These are phyloP conservation scores for Pammene aurita DNA, from an alignment of 2,888 invertebrate genomes.

Conservation along the genomic window DNA sequence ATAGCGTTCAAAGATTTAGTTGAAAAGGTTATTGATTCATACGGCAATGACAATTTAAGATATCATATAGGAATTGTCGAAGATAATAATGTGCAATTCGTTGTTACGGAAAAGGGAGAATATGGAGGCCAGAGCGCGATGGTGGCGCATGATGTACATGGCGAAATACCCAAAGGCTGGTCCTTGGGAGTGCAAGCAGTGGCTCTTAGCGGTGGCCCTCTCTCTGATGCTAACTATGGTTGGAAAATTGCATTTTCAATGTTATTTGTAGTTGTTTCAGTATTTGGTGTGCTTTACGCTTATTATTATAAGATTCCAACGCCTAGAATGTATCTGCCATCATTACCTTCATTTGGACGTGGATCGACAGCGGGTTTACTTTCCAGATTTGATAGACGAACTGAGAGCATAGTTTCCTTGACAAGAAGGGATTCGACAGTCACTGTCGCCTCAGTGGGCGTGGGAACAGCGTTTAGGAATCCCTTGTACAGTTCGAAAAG, in stretches of 20 bases:
- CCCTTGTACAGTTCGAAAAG: slow-evolving; percentile 74
- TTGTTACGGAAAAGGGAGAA: slow-evolving; percentile 67
- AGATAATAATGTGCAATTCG: slow-evolving; percentile 61
- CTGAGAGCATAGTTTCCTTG: slow-evolving; percentile 73
- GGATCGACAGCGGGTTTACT: slow-evolving; percentile 52
- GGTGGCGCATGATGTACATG: slow-evolving; percentile 59
- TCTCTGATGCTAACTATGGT: slow-evolving; percentile 59
- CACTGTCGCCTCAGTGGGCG: slow-evolving; percentile 49
- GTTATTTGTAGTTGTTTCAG: slow-evolving; percentile 63
- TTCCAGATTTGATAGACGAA: slow-evolving; percentile 65
- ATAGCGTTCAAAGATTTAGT: slow-evolving; percentile 60
- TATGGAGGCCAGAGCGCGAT: slow-evolving; percentile 66
- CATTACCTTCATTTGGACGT: slow-evolving; percentile 53
- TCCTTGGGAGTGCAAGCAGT: slow-evolving; percentile 54
- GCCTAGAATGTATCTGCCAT: slow-evolving; percentile 48
- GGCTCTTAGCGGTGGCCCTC: slow-evolving; percentile 65
- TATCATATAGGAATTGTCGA: slow-evolving; percentile 64
- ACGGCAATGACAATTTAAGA: slow-evolving; percentile 53
- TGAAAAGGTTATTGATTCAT: slow-evolving; percentile 52
- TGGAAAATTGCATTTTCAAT: slow-evolving; percentile 66
- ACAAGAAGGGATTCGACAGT: slow-evolving; percentile 68
- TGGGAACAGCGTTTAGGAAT: slow-evolving; percentile 69
- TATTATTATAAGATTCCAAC: slow-evolving; percentile 63
- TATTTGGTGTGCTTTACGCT: slow-evolving; percentile 61
- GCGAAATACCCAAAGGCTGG: slow-evolving; percentile 57